phyloP scores from a whole-genome alignment of 1,140 invertebrate species.

The Cyclargus thomasi region DNA sequence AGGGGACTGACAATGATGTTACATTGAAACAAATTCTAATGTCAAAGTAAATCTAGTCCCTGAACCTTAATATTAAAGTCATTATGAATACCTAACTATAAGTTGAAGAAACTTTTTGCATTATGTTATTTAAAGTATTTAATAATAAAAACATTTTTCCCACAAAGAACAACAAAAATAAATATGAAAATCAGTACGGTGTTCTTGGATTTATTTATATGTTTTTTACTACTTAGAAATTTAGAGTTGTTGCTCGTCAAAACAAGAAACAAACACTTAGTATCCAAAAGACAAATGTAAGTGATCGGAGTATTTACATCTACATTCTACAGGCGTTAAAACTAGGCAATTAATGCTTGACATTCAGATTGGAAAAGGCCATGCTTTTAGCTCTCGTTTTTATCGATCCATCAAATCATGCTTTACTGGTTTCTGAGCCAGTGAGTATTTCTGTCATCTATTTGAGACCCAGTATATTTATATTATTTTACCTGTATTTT shows the following conservation, averaged over 20 bases:
- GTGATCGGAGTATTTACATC: background rate
- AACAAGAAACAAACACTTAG: too few species aligned
- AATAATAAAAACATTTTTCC: too few species aligned
- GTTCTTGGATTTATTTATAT: too few species aligned
- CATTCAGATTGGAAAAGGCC: slow-evolving; percentile 9
- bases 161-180: too few species aligned
- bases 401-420: slow-evolving; percentile 66
- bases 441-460: slow-evolving; percentile 56
- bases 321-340: background rate
- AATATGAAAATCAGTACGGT: too few species aligned
- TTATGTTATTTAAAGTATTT: too few species aligned
- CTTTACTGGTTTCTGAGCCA: slow-evolving; percentile 60
- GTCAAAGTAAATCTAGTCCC: background rate
- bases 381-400: slow-evolving; percentile 47
- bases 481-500: background rate
- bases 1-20: background rate
- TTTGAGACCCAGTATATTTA: slow-evolving; percentile 33
- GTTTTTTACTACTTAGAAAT: too few species aligned
- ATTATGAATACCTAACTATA: too few species aligned
- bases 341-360: slow-evolving; percentile 7
- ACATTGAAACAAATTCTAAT: background rate
- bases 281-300: background rate
- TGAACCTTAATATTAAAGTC: background rate
- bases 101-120: too few species aligned
- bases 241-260: too few species aligned